Conservation (phyloP, 1,140 invertebrate genomes). For the Cecropterus lyciades region DNA sequence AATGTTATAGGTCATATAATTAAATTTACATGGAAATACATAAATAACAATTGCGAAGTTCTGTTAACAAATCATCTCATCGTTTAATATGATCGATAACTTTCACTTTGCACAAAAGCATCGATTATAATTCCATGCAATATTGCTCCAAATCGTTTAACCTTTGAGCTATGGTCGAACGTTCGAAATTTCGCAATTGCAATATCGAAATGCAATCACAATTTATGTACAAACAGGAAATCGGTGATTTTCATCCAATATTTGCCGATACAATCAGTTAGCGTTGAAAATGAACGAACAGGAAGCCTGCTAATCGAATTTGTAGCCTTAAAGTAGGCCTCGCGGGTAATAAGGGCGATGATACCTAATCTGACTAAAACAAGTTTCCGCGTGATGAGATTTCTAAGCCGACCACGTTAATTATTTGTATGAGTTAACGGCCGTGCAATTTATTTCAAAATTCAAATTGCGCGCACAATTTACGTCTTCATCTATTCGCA, state of each 20-base stretch:
- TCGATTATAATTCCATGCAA: too few species aligned
- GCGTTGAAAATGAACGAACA: conserved; percentile 25
- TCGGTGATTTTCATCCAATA: conserved; percentile 27
- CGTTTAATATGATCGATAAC: too few species aligned
- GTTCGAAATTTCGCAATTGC: conserved; percentile 25
- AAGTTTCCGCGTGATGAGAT: conserved; percentile 11
- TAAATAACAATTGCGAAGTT: too few species aligned
- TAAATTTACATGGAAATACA: too few species aligned
- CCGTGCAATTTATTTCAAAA: conserved; percentile 29
- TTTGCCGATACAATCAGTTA: conserved; percentile 31
- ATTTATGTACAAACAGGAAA: conserved; percentile 26
- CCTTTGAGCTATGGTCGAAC: neutral
- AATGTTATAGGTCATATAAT: too few species aligned
- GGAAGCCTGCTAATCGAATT: conserved; percentile 33
- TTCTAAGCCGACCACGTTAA: conserved; percentile 18
- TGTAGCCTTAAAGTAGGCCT: conserved; percentile 18
- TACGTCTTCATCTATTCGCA: conserved; percentile 50
- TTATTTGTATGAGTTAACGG: conserved; percentile 21
- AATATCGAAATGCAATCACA: conserved; percentile 1
- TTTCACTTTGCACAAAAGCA: too few species aligned
- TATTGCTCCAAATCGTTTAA: neutral
- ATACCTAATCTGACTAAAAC: conserved; percentile 25
- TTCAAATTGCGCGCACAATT: conserved; percentile 43
- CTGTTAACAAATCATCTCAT: too few species aligned
- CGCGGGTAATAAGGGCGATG: conserved; percentile 29